Evolutionary conservation across 2,113 vertebrate genomes (phyloP), one percentile per base, ranked within the genome.

Genomic region (Apteryx owenii): DNA sequence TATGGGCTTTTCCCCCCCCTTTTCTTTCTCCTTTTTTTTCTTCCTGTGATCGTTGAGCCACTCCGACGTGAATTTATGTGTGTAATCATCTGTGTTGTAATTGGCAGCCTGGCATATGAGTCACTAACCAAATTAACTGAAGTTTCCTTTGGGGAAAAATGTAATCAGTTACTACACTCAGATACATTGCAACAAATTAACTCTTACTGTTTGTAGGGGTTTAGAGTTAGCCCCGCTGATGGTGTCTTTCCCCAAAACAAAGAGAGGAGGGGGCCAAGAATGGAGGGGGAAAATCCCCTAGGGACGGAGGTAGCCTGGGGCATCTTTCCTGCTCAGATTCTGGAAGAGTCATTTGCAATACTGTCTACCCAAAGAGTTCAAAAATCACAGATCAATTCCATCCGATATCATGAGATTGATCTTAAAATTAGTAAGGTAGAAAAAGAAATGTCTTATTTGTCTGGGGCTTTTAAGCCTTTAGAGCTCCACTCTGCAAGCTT

Each of bases 61-160:
- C 90, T 96, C 56, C 82, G 90, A 93, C 76, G 42, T 95, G 92
- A 96, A 97, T 97, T 97, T 89, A 94, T 95, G 96, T 98, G 97
- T 98, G 97, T 97, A 97, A 95, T 97, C 95, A 96, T 97, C 97
- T 98, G 96, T 98, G 97, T 97, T 96, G 97, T 97, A 97, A 98
- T 97, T 97, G 98, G 98, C 98, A 98, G 98, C 95, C 97, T 97
- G 98, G 97, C 95, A 97, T 96, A 97, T 98, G 98, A 98, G 97
- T 98, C 98, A 98, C 97, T 91, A 85, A 97, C 97, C 97, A 97
- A 98, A 98, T 98, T 98, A 98, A 98, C 98, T 98, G 97, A 98
- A 98, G 98, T 98, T 98, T 98, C 98, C 98, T 98, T 98, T 97
- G 96, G 98, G 98, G 98, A 98, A 98, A 98, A 98, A 97, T 97